Evolutionary conservation across 2,113 vertebrate genomes (phyloP).

Genomic region (Cathartes aura): DNA sequence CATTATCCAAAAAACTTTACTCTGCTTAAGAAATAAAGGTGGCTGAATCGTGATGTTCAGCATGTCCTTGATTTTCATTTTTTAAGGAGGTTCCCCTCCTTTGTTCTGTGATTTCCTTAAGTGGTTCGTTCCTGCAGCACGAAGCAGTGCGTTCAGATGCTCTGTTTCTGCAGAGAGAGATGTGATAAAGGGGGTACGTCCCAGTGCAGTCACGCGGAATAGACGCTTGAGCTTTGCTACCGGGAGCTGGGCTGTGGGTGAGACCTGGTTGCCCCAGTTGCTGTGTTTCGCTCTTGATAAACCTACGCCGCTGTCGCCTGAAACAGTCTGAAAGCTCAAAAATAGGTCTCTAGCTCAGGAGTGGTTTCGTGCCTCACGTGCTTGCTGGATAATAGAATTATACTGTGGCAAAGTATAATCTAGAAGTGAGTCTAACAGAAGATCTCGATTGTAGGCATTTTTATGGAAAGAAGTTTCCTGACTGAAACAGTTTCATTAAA

Average conservation of each 20-base stretch:
- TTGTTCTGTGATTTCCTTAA: neutral
- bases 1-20: neutral
- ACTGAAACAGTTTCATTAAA: neutral
- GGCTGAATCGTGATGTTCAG: neutral
- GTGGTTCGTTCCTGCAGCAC: neutral
- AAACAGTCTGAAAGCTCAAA: neutral
- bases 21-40: neutral
- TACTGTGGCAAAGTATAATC: neutral
- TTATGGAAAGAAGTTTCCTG: neutral
- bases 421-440: neutral
- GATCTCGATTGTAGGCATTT: accelerated
- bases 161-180: too few species aligned
- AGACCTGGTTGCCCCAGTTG: neutral
- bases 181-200: accelerated
- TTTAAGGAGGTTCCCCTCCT: neutral
- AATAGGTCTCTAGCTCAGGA: neutral
- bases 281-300: neutral
- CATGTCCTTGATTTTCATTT: neutral
- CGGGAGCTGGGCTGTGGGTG: neutral
- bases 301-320: neutral
- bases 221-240: neutral
- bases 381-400: neutral
- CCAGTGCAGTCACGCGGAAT: neutral
- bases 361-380: accelerated
- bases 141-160: too few species aligned